Conservation (phyloP, 2,797 vertebrate species). For the Zalophus californianus region DNA sequence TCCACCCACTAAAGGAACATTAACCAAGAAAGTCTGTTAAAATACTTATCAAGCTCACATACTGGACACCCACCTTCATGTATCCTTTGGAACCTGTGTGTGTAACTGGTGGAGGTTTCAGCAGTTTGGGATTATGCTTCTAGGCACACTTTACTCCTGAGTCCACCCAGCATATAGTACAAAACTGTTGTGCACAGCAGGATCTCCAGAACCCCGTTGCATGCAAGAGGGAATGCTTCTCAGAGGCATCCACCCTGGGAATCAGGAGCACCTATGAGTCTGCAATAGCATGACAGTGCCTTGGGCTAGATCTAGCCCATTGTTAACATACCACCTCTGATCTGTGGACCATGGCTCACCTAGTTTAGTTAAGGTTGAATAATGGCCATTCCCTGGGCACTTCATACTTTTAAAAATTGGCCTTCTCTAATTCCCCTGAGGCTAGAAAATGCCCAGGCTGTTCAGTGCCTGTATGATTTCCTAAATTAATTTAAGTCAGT, state of each 20-base stretch:
- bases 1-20: not conserved
- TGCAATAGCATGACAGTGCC: fast-evolving
- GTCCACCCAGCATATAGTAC: not conserved
- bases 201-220: not conserved
- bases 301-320: not conserved
- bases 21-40: not conserved
- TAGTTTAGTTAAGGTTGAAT: not conserved
- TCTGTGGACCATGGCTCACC: too few species aligned
- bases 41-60: not conserved
- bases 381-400: not conserved
- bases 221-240: not conserved
- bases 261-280: too few species aligned
- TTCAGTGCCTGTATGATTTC: not conserved
- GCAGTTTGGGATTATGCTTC: not conserved
- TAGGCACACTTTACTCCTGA: not conserved
- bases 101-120: not conserved
- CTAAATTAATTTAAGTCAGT: not conserved
- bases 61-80: fast-evolving
- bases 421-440: not conserved
- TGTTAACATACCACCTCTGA: not conserved
- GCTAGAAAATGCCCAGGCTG: not conserved
- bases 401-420: not conserved
- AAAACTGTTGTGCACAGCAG: not conserved
- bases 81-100: not conserved
- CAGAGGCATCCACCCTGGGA: not conserved